Base-by-base conservation (phyloP, 2,888 invertebrate species). In the Pterostichus madidus region DNA sequence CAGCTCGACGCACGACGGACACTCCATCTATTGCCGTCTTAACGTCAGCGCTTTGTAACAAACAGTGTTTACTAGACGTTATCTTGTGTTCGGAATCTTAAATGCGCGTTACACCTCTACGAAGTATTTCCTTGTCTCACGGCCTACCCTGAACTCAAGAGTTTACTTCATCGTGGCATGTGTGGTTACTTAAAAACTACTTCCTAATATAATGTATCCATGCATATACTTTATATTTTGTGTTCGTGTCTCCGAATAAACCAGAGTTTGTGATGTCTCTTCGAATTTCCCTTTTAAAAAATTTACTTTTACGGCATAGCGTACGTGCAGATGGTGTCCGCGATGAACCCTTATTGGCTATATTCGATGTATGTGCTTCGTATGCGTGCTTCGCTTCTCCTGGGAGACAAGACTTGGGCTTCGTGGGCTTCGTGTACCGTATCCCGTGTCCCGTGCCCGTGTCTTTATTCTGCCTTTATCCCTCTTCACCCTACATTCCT, bases 201-300 rank as follows among this genome's bases (percentile, higher is more conserved):
- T 24, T 39, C 7, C 39, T 39, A 39, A 39, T 39, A 39, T 24
- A 24, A 24, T 24, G 24, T 24, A 3, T 24, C 24, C 8, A 8
- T 39, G 8, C 39, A 39, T 39, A 6, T 39, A 39, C 39, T 39
- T 39, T 5, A 13, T 10, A 5, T 11, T 49, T 49, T 49, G 71
- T 39, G 13, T 35, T 13, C 17, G 32, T 10, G 15, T 59, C 24
- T 11, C 59, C 6, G 15, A 17, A 59, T 77, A 77, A 77, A 59
- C 59, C 77, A 77, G 44, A 59, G 59, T 77, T 71, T 46, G 39
- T 46, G 46, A 71, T 59, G 59, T 77, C 53, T 31, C 35, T 49
- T 39, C 52, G 68, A 49, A 68, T 80, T 80, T 80, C 64, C 68
- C 68, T 77, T 80, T 80, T 80, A 64, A 80, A 80, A 64, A 80